These are phyloP conservation scores for Protonibea diacanthus DNA, from an alignment of 2,797 vertebrate genomes.

Conservation along the genomic window DNA sequence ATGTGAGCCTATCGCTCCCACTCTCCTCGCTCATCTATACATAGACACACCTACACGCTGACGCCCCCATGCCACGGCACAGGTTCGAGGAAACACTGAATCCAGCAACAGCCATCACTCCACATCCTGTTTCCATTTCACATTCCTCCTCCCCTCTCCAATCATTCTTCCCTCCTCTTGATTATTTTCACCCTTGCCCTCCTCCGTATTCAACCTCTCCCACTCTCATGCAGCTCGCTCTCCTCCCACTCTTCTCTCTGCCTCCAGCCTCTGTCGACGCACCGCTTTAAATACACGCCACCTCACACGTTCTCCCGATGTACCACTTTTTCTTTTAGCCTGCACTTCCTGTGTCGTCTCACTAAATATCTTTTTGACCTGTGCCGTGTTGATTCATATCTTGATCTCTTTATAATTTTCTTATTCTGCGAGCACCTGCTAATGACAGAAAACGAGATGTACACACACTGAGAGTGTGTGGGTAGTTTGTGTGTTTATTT, in stretches of 20 bases:
- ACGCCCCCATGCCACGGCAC: constrained; percentile 55
- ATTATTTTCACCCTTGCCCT: constrained; percentile 78
- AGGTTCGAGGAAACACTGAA: constrained; percentile 63
- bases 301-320: constrained; percentile 48
- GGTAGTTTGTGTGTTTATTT: constrained; percentile 61
- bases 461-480: constrained; percentile 45
- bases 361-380: constrained; percentile 9
- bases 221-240: constrained; percentile 68
- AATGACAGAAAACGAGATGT: constrained; percentile 44
- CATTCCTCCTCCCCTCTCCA: constrained; percentile 5
- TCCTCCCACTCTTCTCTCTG: constrained; percentile 73
- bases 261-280: constrained; percentile 65
- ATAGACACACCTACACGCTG: constrained; percentile 74
- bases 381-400: constrained; percentile 28
- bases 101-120: constrained; percentile 29
- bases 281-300: constrained; percentile 69
- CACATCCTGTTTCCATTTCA: constrained; percentile 48
- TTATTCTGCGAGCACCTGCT: constrained; percentile 9
- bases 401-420: constrained; percentile 5
- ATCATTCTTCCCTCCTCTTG: constrained; percentile 52
- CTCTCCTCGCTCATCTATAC: constrained; percentile 64
- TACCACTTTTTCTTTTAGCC: constrained; percentile 31
- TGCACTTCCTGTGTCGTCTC: constrained; percentile 36
- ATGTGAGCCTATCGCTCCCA: constrained; percentile 42
- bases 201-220: constrained; percentile 70